Base-by-base conservation (phyloP, 2,888 invertebrate genomes). In the Amiota minor region DNA sequence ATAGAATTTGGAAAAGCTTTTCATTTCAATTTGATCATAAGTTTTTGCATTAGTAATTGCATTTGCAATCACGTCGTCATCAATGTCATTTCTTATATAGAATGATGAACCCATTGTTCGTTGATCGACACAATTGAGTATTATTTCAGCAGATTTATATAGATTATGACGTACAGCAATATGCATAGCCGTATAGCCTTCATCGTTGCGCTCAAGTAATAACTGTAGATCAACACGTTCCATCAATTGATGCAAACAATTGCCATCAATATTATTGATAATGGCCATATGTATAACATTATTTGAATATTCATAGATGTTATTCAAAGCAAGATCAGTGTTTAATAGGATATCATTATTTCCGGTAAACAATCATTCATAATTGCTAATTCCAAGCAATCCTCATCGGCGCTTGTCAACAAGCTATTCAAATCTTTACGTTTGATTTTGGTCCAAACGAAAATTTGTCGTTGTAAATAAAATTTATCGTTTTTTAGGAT, bases 241-340 rank as follows among this genome's bases (percentile, higher is more conserved):
- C 78, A 88, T 78, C 9, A 89, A 74, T 6, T 79, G 74, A 10
- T 77, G 76, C 35, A 89, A 71, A 1, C 86, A 81, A 55, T 83
- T 74, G 1, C 81, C 16, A 12, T 80, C 76, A 9, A 81, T 74
- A 46, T 88, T 82, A 75, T 89, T 83, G 0, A 83, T 75, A 9
- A 89, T 78, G 2, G 89, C 88, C 70, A 89, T 73, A 73, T 89
- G 89, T 14, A 89, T 59, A 2, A 84, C 80, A 11, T 84, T 89
- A 67, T 89, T 89, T 9, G 82, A 81, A 8, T 87, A 80, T 10
- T 80, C 79, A 71, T 89, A 88, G 2, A 86, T 61, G 18, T 78
- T 79, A 53, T 86, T 82, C 1, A 84, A 68, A 14, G 83, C 50
- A 1, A 84, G 74, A 14, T 84, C 80, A 3, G 82, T 78, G 2